A percentile compares a stretch with the other conserved stretches of the same genome.
These are phyloP conservation scores for Sinelater perroti DNA, from an alignment of 2,888 invertebrate genomes.

Conservation along the genomic window DNA sequence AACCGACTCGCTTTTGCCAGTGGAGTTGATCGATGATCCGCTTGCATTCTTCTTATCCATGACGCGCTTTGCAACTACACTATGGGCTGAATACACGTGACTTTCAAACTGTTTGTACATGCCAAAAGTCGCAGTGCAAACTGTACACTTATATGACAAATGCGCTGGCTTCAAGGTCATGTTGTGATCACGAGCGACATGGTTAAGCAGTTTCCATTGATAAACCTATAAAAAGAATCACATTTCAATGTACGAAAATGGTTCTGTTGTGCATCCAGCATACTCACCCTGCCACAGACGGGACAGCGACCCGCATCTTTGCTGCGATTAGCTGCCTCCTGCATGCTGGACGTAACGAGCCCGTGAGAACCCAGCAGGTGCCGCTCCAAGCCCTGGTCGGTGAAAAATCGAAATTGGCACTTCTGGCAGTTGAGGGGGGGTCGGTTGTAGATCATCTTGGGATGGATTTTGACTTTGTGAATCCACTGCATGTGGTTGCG, in stretches of 20 bases:
- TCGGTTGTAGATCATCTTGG: slow-evolving; percentile 94
- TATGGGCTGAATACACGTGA: slow-evolving; percentile 93
- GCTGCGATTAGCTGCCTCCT: slow-evolving; percentile 93
- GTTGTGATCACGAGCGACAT: slow-evolving; percentile 91
- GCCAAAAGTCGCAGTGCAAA: slow-evolving; percentile 92
- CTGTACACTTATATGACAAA: slow-evolving; percentile 93
- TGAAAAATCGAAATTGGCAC: slow-evolving; percentile 96
- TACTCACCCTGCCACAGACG: slow-evolving; percentile 88
- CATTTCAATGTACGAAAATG: background rate
- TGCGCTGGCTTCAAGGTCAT: slow-evolving; percentile 92
- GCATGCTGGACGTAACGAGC: slow-evolving; percentile 94
- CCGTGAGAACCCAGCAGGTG: slow-evolving; percentile 95
- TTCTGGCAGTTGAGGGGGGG: slow-evolving; percentile 96
- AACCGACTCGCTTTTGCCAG: slow-evolving; percentile 68
- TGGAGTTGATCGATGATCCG: slow-evolving; percentile 52
- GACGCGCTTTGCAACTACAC: slow-evolving; percentile 86
- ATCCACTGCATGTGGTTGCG: slow-evolving; percentile 98
- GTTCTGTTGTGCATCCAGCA: background rate
- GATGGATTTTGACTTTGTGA: slow-evolving; percentile 95
- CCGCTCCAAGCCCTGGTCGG: slow-evolving; percentile 94
- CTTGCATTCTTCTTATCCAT: slow-evolving; percentile 75
- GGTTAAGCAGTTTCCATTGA: slow-evolving; percentile 92
- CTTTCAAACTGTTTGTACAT: slow-evolving; percentile 96
- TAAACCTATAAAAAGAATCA: slow-evolving; percentile 72
- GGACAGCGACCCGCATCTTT: slow-evolving; percentile 95